Conservation (phyloP, 2,113 vertebrate genomes). For the Tursiops truncatus region DNA sequence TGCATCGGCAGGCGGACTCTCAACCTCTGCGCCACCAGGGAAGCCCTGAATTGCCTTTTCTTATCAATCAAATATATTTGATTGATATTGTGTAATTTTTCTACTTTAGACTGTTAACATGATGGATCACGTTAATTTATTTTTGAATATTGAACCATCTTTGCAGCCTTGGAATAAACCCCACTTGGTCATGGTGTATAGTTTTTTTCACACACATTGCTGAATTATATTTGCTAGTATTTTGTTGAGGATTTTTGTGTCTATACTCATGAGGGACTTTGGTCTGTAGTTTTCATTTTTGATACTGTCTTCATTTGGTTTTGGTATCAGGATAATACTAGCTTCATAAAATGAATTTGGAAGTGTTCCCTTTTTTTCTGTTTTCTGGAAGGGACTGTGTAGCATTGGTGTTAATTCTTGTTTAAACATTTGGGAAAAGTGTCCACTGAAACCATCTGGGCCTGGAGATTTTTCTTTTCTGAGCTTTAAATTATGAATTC, state of each 20-base stretch:
- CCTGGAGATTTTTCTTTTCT: neutral
- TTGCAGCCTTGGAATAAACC: neutral
- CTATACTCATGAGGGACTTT: neutral
- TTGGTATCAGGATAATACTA: neutral
- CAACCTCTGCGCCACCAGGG: too few relatives aligned
- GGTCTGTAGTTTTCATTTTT: neutral
- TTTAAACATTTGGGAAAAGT: neutral
- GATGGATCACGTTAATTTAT: neutral
- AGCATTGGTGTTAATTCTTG: neutral
- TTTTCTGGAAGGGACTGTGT: neutral
- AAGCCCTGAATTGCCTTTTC: neutral
- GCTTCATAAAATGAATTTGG: neutral
- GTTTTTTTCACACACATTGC: neutral
- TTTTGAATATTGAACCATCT: neutral
- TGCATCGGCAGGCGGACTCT: too few relatives aligned
- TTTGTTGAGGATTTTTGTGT: neutral
- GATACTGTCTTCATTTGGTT: neutral
- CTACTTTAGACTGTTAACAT: neutral
- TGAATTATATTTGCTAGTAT: neutral
- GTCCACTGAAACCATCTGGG: neutral
- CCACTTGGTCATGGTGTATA: neutral
- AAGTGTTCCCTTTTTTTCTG: neutral
- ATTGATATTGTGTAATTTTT: neutral
- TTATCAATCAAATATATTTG: neutral
- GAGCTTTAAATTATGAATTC: neutral